A percentile compares a stretch with the other conserved stretches of the same genome.
These are phyloP conservation scores for Triplophysa bombifrons DNA, from an alignment of 2,797 vertebrate species.

Conservation along the genomic window DNA sequence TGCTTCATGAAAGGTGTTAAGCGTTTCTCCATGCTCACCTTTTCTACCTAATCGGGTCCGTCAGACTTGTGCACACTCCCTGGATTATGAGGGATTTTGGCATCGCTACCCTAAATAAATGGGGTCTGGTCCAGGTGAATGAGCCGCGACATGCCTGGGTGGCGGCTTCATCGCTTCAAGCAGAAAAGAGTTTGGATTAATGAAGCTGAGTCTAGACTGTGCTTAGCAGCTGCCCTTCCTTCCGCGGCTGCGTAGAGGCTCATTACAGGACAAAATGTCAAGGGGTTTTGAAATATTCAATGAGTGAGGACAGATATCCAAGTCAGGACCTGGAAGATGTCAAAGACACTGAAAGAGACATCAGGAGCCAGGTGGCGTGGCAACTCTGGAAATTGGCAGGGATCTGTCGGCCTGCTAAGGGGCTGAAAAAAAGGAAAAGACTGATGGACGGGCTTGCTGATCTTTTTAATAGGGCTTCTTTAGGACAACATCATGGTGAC, in stretches of 20 bases:
- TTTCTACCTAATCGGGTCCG: constrained; percentile 44
- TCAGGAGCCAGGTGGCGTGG: constrained; percentile 44
- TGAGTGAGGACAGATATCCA: constrained; percentile 65
- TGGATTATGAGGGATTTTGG: constrained; percentile 52
- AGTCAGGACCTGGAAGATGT: constrained; percentile 57
- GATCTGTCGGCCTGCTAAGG: constrained; percentile 16
- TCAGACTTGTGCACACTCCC: constrained; percentile 55
- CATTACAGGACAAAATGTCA: constrained; percentile 69
- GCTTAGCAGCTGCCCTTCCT: constrained; percentile 53
- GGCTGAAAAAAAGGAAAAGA: constrained; percentile 1
- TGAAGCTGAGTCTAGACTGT: constrained; percentile 48
- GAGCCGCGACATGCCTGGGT: constrained; percentile 32
- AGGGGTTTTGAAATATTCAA: constrained; percentile 71
- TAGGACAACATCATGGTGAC: too few relatives aligned
- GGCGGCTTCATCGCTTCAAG: constrained; percentile 31
- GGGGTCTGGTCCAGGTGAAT: constrained; percentile 44
- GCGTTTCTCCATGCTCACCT: constrained; percentile 41
- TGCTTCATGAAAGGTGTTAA: constrained; percentile 39
- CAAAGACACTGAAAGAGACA: constrained; percentile 44
- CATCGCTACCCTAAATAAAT: constrained; percentile 39
- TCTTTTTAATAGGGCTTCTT: constrained; percentile 25
- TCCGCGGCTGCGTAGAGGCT: constrained; percentile 51
- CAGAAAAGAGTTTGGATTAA: constrained; percentile 51
- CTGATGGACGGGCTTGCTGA: constrained; percentile 33
- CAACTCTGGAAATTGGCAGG: constrained; percentile 15